A percentile compares a stretch with the other conserved stretches of the same genome.
phyloP scores from a whole-genome alignment of 2,888 invertebrate genomes.

The Stenchaetothrips biformis region DNA sequence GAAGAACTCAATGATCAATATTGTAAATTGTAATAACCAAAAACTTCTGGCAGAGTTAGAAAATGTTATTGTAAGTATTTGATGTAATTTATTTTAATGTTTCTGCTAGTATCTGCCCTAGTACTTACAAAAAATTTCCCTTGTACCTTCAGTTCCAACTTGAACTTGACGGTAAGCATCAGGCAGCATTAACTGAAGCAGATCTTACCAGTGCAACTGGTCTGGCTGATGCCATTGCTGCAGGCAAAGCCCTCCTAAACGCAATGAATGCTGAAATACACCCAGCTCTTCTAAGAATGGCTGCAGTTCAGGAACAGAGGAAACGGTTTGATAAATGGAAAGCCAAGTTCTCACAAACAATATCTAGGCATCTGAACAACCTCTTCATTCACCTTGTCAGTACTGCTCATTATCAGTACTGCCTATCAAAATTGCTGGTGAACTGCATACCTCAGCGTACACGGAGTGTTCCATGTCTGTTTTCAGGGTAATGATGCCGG shows the following conservation, averaged over 20 bases:
- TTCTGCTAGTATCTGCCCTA: conserved; percentile 31
- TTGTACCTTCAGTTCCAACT: conserved; percentile 54
- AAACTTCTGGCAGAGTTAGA: conserved; percentile 72
- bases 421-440: background rate
- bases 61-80: conserved; percentile 64
- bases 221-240: conserved; percentile 59
- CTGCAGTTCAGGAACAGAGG: conserved; percentile 76
- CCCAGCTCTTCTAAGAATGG: conserved; percentile 58
- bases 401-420: conserved; percentile 28
- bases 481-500: conserved; percentile 64
- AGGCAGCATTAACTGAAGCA: conserved; percentile 64
- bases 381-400: conserved; percentile 84
- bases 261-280: conserved; percentile 67
- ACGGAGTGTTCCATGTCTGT: background rate
- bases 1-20: conserved; percentile 80
- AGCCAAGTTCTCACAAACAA: conserved; percentile 72
- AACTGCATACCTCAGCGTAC: conserved; percentile 44
- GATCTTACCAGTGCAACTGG: conserved; percentile 63
- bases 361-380: conserved; percentile 89
- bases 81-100: conserved; percentile 28
- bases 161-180: conserved; percentile 63
- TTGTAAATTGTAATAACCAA: conserved; percentile 80
- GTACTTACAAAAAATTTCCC: conserved; percentile 31
- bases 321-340: conserved; percentile 71
- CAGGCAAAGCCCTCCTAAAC: conserved; percentile 67